Percentiles rank a stretch among this genome's conserved stretches.
phyloP scores from a whole-genome alignment of 1,140 invertebrate species.

The Pissodes strobi region DNA sequence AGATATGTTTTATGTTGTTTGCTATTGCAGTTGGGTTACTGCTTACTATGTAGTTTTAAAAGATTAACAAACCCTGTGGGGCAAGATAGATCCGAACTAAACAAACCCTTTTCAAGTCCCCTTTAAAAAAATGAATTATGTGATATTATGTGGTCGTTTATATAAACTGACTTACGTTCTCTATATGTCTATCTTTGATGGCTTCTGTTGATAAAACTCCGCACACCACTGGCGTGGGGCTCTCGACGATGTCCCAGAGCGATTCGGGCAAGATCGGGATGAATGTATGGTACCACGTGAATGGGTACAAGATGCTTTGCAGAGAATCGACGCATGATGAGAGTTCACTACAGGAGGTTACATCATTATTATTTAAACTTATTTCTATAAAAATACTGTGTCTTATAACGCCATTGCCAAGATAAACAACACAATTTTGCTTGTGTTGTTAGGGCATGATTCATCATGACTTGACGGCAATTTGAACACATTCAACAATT shows the following conservation, averaged over 20 bases:
- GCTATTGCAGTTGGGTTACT: no score
- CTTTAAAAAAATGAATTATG: no score
- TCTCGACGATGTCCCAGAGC: constrained; percentile 72
- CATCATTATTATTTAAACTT: neutral
- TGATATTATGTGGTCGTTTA: no score
- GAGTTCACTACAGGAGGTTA: constrained; percentile 63
- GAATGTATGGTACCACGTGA: constrained; percentile 80
- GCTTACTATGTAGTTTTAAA: no score
- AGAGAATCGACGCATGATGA: constrained; percentile 76
- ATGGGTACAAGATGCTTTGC: constrained; percentile 76
- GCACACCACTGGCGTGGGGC: constrained; percentile 76
- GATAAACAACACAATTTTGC: no score
- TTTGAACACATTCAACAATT: no score
- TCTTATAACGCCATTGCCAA: no score
- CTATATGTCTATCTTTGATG: constrained; percentile 57
- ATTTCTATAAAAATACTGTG: no score
- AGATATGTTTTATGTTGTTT: neutral
- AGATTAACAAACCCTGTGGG: neutral
- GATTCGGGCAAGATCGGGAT: constrained; percentile 73
- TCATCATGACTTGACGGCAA: no score
- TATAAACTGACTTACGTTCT: constrained; percentile 53
- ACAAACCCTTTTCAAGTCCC: no score
- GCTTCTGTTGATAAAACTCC: constrained; percentile 64
- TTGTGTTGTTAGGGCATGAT: no score
- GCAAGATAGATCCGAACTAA: no score